Evolutionary conservation across 2,888 invertebrate genomes (phyloP), one percentile per base, ranked within the genome.

Genomic region (Tiliacea aurago): DNA sequence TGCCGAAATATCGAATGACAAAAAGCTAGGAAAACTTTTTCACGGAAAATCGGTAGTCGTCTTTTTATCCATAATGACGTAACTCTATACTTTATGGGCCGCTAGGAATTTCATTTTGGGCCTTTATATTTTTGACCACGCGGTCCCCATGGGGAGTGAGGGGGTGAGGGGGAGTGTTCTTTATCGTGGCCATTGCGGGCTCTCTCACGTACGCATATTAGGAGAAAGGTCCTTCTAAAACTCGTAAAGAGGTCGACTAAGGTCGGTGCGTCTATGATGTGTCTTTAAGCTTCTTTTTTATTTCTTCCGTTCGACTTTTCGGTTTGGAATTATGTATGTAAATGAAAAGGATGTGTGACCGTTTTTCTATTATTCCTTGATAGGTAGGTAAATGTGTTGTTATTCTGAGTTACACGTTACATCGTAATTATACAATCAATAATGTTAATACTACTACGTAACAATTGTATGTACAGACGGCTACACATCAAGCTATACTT

Each of bases 81-180:
- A 95, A 95, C 93, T 92, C 93, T 92, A 95, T 94, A 95, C 93
- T 94, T 94, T 95, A 95, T 93, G 93, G 92, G 90, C 89, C 87
- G 89, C 86, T 84, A 87, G 92, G 95, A 95, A 95, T 95, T 95
- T 95, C 93, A 95, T 95, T 95, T 95, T 89, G 83, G 90, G 88
- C 92, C 91, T 93, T 94, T 94, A 93, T 93, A 93, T 93, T 94
- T 94, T 94, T 94, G 95, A 95, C 95, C 94, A 93, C 90, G 89
- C 84, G 76, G 86, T 87, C 84, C 89, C 79, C 78, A 78, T 76
- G 78, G 80, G 53, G 37, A 53, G 72, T n/a, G 53, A 76, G 70
- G 76, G 64, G 77, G 64, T 37, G 66, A 67, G 63, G 78, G 73
- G 78, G 79, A 81, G 77, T 86, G 89, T 90, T 92, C 91, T 93